Evolutionary conservation across 2,888 invertebrate genomes (phyloP).

Genomic region (Hecatera dysodea): DNA sequence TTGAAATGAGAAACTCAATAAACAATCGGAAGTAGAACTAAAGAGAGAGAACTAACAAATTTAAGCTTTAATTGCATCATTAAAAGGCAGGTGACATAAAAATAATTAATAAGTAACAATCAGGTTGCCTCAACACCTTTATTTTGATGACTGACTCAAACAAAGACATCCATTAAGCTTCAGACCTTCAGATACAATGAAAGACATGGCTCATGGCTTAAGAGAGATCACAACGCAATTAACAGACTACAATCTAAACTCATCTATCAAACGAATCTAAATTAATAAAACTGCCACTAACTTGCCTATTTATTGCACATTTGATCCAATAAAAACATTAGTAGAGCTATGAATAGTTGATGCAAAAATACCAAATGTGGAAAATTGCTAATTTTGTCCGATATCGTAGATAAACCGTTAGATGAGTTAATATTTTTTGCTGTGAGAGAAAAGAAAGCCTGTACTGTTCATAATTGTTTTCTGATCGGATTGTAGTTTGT

Average conservation of each 20-base stretch:
- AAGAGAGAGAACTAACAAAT: background rate
- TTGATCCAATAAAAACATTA: constrained; percentile 5
- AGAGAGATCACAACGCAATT: constrained; percentile 18
- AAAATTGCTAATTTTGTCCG: constrained; percentile 10
- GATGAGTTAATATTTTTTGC: background rate
- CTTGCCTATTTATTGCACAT: constrained; percentile 23
- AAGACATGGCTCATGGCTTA: constrained; percentile 20
- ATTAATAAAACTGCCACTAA: constrained; percentile 29
- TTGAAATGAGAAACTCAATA: background rate
- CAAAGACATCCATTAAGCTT: constrained; percentile 31
- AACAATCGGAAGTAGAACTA: background rate
- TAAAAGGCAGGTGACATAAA: background rate
- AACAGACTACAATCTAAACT: constrained; percentile 15
- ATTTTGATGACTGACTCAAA: background rate
- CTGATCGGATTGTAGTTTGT: too few species aligned
- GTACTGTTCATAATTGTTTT: too few species aligned
- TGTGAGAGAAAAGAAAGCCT: background rate
- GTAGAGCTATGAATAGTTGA: constrained; percentile 17
- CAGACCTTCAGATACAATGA: constrained; percentile 30
- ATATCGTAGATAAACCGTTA: constrained; percentile 7
- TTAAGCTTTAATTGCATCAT: background rate
- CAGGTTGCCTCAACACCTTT: background rate
- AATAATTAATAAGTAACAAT: background rate
- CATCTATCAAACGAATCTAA: constrained; percentile 25
- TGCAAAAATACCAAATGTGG: constrained; percentile 12